A percentile compares a stretch with the other conserved stretches of the same genome.
Conservation (phyloP, 2,888 invertebrate genomes). For the Macrophya annulata region DNA sequence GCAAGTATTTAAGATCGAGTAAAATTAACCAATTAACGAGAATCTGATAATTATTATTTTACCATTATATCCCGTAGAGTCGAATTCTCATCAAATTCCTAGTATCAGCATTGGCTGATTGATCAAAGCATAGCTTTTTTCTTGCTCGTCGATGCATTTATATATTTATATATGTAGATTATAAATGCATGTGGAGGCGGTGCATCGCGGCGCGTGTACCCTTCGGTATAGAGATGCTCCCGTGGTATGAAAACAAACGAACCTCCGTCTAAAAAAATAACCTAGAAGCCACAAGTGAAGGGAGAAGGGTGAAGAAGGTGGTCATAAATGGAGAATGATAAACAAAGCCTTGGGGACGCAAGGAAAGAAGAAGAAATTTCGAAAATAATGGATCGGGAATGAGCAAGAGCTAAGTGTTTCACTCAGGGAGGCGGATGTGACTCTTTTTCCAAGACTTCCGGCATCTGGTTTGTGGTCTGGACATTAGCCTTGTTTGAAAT, state of each 20-base stretch:
- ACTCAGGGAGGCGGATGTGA: slow-evolving; percentile 49
- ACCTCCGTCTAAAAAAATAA: slow-evolving; percentile 52
- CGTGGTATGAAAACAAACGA: slow-evolving; percentile 49
- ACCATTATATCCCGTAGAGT: neutral
- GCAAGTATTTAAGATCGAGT: neutral
- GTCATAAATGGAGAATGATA: slow-evolving; percentile 55
- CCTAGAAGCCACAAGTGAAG: slow-evolving; percentile 23
- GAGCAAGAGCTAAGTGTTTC: slow-evolving; percentile 48
- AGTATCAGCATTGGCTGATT: neutral
- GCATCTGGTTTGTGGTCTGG: slow-evolving; percentile 51
- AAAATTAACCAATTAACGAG: neutral
- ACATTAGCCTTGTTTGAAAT: slow-evolving; percentile 51
- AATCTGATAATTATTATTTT: neutral
- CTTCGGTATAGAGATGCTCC: slow-evolving; percentile 41
- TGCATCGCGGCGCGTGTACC: slow-evolving; percentile 4
- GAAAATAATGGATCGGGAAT: slow-evolving; percentile 53
- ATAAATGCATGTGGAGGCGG: slow-evolving; percentile 20
- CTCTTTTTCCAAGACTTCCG: slow-evolving; percentile 52
- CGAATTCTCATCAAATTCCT: neutral
- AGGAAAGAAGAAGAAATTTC: slow-evolving; percentile 1
- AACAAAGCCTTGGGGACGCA: slow-evolving; percentile 35
- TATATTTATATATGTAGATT: slow-evolving; percentile 6
- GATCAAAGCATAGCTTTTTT: neutral
- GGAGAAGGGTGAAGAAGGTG: neutral
- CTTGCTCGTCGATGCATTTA: neutral